Conservation (phyloP, 2,113 vertebrate genomes). For the Morphnarchus princeps region DNA sequence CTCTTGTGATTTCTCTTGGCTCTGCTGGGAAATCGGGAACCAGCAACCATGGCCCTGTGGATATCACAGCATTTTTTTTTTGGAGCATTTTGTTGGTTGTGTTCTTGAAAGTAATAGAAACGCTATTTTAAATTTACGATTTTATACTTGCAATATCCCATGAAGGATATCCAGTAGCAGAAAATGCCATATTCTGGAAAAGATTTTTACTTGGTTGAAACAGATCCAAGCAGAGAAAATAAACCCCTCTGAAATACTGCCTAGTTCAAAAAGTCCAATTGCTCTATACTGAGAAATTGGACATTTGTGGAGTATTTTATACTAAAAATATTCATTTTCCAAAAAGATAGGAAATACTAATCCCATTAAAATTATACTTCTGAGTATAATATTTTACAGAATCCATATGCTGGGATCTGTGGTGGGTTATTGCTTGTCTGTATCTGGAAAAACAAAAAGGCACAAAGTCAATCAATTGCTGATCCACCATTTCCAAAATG, state of each 20-base stretch:
- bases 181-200: neutral
- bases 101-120: neutral
- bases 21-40: neutral
- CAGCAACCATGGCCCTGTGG: neutral
- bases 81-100: neutral
- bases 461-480: neutral
- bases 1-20: fast-evolving
- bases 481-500: neutral
- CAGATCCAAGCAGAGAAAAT: neutral
- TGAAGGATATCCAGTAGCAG: neutral
- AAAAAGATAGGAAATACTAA: neutral
- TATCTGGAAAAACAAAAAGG: neutral
- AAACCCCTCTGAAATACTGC: neutral
- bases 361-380: neutral
- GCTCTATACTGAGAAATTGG: neutral
- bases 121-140: neutral
- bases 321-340: neutral
- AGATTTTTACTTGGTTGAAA: neutral
- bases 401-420: no score
- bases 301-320: neutral
- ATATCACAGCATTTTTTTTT: no score
- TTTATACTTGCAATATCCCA: neutral
- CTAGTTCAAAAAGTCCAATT: neutral
- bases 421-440: neutral
- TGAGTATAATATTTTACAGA: neutral